Evolutionary conservation across 2,797 vertebrate genomes (phyloP).

Genomic region (Leuciscus waleckii): DNA sequence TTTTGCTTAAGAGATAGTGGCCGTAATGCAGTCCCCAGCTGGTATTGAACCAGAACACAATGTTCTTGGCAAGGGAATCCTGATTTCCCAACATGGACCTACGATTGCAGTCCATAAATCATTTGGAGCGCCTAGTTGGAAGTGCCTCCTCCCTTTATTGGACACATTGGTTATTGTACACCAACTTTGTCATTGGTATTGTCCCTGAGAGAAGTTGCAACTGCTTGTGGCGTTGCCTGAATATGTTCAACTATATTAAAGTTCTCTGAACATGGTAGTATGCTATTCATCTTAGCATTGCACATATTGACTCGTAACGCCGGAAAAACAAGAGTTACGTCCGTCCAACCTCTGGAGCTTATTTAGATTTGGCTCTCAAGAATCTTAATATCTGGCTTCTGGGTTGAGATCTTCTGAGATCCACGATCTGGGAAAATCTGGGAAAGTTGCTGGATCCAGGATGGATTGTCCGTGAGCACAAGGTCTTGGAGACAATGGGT

Average conservation of each 20-base stretch:
- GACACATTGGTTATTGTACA: slow-evolving; percentile 35
- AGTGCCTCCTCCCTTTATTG: slow-evolving; percentile 52
- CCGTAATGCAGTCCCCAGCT: slow-evolving; percentile 53
- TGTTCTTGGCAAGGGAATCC: slow-evolving; percentile 51
- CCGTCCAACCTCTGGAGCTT: neutral
- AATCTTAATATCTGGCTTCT: slow-evolving; percentile 61
- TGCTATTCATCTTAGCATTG: slow-evolving; percentile 3
- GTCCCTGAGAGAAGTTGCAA: slow-evolving; percentile 39
- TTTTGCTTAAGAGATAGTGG: slow-evolving; percentile 55
- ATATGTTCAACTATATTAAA: slow-evolving; percentile 24
- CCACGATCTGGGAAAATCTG: slow-evolving; percentile 6
- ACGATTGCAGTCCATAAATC: slow-evolving; percentile 57
- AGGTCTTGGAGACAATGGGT: slow-evolving; percentile 71
- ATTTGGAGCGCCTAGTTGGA: slow-evolving; percentile 37
- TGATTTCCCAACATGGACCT: slow-evolving; percentile 52
- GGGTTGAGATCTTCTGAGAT: slow-evolving; percentile 46
- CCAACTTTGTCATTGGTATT: slow-evolving; percentile 42
- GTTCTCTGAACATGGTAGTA: neutral
- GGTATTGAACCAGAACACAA: slow-evolving; percentile 57
- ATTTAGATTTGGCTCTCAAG: neutral
- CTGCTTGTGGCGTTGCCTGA: slow-evolving; percentile 6
- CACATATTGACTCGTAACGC: neutral
- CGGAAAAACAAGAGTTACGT: neutral
- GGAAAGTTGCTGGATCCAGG: slow-evolving; percentile 54
- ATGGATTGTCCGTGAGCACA: slow-evolving; percentile 70